phyloP scores from a whole-genome alignment of 2,113 vertebrate genomes.

The Ceyx margarethae region DNA sequence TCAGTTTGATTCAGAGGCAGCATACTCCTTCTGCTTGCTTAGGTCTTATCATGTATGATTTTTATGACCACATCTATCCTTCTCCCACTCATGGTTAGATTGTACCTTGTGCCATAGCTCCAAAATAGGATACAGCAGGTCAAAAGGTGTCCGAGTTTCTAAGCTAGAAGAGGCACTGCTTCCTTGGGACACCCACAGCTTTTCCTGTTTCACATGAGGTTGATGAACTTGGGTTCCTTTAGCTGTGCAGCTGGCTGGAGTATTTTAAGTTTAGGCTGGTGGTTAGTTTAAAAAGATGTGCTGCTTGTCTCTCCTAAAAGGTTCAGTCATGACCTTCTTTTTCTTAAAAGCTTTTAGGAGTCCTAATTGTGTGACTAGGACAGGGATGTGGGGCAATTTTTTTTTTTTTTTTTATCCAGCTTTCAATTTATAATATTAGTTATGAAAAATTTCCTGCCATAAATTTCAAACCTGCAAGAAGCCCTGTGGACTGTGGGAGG shows the following conservation, averaged over 20 bases:
- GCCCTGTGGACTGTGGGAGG: background rate
- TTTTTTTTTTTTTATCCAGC: background rate
- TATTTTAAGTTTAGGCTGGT: background rate
- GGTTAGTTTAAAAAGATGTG: background rate
- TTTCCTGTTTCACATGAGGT: background rate
- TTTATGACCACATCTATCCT: background rate
- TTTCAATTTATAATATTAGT: background rate
- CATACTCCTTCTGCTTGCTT: background rate
- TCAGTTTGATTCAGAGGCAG: background rate
- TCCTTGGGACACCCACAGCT: background rate
- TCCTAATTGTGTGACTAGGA: background rate
- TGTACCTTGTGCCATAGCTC: background rate
- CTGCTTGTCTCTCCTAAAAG: background rate
- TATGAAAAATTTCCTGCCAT: background rate
- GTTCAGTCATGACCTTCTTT: background rate
- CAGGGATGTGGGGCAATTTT: background rate
- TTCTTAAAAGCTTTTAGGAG: background rate
- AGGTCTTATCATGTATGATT: background rate
- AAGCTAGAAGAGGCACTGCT: background rate
- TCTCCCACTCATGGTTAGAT: background rate
- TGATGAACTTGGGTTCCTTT: background rate
- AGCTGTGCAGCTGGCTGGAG: background rate
- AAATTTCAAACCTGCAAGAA: background rate
- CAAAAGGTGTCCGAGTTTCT: background rate
- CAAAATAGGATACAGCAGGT: background rate